Percentiles rank a stretch among this genome's conserved stretches.
Evolutionary conservation across 2,113 vertebrate genomes (phyloP).

Genomic region (Ptilonorhynchus violaceus): DNA sequence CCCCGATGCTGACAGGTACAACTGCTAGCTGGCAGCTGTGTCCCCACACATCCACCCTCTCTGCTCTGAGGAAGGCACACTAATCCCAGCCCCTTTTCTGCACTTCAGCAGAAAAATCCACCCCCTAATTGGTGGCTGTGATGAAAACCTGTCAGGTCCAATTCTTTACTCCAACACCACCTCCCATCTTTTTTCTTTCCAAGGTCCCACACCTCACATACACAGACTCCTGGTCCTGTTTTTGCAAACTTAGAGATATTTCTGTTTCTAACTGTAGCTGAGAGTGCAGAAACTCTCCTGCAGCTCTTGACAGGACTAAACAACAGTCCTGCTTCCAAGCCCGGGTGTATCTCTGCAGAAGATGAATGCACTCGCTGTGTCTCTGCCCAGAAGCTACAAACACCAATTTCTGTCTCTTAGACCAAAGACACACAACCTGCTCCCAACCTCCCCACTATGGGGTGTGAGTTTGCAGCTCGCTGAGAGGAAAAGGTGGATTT

Average conservation of each 20-base stretch:
- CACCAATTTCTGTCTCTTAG: neutral
- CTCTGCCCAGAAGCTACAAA: neutral
- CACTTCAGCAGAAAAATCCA: neutral
- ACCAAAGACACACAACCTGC: neutral
- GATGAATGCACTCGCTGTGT: neutral
- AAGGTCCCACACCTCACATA: neutral
- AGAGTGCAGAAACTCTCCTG: neutral
- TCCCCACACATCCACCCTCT: neutral
- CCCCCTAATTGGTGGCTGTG: neutral
- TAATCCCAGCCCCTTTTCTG: neutral
- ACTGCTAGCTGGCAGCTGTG: neutral
- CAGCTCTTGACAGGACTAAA: neutral
- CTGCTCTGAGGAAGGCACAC: neutral
- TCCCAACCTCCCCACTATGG: neutral
- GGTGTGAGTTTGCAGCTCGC: neutral
- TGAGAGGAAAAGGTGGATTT: neutral
- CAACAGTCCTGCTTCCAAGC: neutral
- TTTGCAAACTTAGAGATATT: neutral
- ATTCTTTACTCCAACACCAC: neutral
- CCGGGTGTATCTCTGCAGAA: neutral
- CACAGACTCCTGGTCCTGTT: neutral
- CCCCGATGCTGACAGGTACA: neutral
- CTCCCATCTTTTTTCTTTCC: neutral
- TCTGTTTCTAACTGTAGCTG: neutral
- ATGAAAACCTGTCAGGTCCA: neutral